Conservation (phyloP, 2,888 invertebrate species). For the Idaea dimidiata region DNA sequence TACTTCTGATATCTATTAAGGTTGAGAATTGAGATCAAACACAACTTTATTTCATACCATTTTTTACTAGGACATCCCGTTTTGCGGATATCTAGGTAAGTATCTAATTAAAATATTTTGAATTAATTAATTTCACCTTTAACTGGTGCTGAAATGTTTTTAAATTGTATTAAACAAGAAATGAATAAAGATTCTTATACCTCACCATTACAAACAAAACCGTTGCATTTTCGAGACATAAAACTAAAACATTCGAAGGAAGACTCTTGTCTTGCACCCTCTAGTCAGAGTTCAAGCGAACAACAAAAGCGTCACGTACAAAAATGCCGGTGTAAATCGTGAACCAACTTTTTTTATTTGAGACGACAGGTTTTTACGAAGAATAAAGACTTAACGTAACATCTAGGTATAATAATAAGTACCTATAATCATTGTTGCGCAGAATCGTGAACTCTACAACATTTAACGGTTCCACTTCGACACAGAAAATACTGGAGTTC, state of each 20-base stretch:
- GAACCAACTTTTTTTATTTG: conserved; percentile 27
- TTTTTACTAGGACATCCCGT: no score
- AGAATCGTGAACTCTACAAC: conserved; percentile 24
- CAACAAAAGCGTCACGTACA: conserved; percentile 28
- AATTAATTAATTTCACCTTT: no score
- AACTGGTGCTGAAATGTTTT: no score
- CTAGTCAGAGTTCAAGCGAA: conserved; percentile 21
- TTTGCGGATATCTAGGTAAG: no score
- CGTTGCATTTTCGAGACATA: no score
- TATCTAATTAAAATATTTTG: no score
- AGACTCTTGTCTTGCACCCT: conserved; percentile 21
- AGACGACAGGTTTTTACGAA: conserved; percentile 33
- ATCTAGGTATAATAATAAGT: not conserved
- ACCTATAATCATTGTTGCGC: not conserved
- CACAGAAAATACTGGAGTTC: conserved; percentile 45
- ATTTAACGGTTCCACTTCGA: conserved; percentile 74
- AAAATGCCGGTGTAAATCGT: conserved; percentile 28
- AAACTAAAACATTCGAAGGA: conserved; percentile 18
- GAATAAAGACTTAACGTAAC: conserved; percentile 37
- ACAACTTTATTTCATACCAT: no score
- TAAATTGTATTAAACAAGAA: no score
- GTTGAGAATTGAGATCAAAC: no score
- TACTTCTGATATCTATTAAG: no score
- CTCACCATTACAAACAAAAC: no score
- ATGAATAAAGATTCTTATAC: no score